These are phyloP conservation scores for Oryzias dopingdopingensis DNA, from an alignment of 2,797 vertebrate genomes.

Conservation along the genomic window DNA sequence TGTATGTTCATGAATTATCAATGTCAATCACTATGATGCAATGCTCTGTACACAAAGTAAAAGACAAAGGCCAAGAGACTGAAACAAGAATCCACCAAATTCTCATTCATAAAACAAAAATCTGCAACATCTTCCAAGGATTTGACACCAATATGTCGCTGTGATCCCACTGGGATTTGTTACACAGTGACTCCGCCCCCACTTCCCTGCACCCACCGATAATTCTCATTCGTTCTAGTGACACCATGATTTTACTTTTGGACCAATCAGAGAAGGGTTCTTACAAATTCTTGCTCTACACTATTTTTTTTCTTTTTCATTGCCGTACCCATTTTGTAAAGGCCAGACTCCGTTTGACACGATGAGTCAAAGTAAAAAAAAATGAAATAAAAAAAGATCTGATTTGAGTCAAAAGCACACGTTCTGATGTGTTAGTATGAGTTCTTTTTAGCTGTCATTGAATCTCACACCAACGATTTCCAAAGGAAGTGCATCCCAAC, in stretches of 20 bases:
- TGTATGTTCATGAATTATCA: slow-evolving; percentile 58
- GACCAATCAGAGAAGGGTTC: slow-evolving; percentile 57
- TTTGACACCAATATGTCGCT: slow-evolving; percentile 52
- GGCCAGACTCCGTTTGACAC: slow-evolving; percentile 50
- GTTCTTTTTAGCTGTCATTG: no score
- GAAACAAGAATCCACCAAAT: slow-evolving; percentile 38
- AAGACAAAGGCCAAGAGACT: slow-evolving; percentile 62
- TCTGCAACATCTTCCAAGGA: slow-evolving; percentile 48
- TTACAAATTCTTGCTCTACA: slow-evolving; percentile 27
- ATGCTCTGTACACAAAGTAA: slow-evolving; percentile 61
- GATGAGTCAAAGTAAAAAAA: slow-evolving; percentile 13
- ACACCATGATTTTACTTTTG: slow-evolving; percentile 32
- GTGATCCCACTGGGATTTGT: slow-evolving; percentile 49
- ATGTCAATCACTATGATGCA: slow-evolving; percentile 75
- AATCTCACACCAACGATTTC: not conserved
- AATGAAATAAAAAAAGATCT: not conserved
- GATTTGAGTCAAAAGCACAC: not conserved
- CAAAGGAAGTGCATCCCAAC: slow-evolving; percentile 3
- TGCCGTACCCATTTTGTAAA: slow-evolving; percentile 48
- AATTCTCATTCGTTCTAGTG: slow-evolving; percentile 12
- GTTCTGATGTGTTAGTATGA: not conserved
- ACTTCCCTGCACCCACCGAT: not conserved
- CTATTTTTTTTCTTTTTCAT: slow-evolving; percentile 30
- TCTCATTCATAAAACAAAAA: slow-evolving; percentile 41
- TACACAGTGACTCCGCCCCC: slow-evolving; percentile 49